Evolutionary conservation across 2,797 vertebrate genomes (phyloP).

Genomic region (Sebastes oblongus): DNA sequence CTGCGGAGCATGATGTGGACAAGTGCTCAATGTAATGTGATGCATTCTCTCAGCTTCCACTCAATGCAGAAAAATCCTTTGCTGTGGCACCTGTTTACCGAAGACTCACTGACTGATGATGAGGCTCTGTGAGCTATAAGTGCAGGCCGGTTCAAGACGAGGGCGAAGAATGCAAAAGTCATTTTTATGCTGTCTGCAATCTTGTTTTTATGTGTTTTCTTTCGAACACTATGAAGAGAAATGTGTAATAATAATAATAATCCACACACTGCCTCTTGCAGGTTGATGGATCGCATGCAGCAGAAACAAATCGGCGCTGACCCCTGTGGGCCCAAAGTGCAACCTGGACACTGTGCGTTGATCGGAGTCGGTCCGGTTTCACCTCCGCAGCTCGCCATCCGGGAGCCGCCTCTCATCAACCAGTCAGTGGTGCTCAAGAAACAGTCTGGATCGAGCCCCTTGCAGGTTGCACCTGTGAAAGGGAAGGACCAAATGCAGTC

Average conservation of each 20-base stretch:
- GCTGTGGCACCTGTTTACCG: neutral
- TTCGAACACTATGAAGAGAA: neutral
- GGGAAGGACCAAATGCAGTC: conserved; percentile 32
- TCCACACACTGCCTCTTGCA: conserved; percentile 22
- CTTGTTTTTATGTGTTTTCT: neutral
- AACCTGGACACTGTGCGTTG: conserved; percentile 40
- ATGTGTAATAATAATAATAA: neutral
- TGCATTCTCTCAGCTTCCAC: neutral
- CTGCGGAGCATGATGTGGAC: conserved; percentile 4
- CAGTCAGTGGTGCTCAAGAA: conserved; percentile 20
- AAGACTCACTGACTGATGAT: too few relatives aligned
- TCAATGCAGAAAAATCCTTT: conserved; percentile 5
- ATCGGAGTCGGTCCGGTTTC: conserved; percentile 22
- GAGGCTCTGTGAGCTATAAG: neutral
- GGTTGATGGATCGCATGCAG: conserved; percentile 71
- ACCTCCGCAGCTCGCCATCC: conserved; percentile 53
- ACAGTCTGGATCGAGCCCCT: conserved; percentile 3
- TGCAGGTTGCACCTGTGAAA: conserved; percentile 27
- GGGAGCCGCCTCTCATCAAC: conserved; percentile 34
- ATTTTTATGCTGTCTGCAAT: neutral
- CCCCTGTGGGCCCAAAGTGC: conserved; percentile 51
- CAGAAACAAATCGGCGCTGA: conserved; percentile 51
- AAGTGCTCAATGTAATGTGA: conserved; percentile 16
- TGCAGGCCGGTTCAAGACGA: neutral
- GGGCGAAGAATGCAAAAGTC: conserved; percentile 12